Percentiles rank a stretch among this genome's conserved stretches.
Conservation (phyloP, 2,888 invertebrate genomes). For the Drosophila multiciliata region DNA sequence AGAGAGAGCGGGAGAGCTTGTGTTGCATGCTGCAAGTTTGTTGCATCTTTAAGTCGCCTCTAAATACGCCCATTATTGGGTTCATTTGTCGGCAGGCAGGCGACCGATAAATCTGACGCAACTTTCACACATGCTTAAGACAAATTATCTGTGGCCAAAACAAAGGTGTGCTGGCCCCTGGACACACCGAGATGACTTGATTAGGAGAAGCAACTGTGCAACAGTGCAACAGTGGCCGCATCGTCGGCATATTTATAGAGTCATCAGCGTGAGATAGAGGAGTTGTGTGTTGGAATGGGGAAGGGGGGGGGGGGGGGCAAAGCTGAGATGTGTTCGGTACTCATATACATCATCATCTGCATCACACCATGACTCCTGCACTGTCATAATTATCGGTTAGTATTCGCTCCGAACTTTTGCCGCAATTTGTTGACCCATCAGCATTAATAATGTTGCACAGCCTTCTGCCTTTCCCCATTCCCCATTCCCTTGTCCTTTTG, state of each 20-base stretch:
- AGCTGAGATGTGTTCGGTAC: constrained; percentile 9
- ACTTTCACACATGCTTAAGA: constrained; percentile 81
- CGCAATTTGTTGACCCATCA: constrained; percentile 78
- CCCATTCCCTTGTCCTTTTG: constrained; percentile 57
- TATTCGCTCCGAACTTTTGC: constrained; percentile 73
- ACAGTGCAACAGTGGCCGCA: constrained; percentile 27
- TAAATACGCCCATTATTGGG: constrained; percentile 65
- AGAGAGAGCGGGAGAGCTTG: constrained; percentile 27
- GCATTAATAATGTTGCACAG: constrained; percentile 60
- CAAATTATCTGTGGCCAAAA: constrained; percentile 69
- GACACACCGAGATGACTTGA: constrained; percentile 70
- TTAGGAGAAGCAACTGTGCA: constrained; percentile 57
- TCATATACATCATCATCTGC: constrained; percentile 73
- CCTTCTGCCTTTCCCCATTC: constrained; percentile 8
- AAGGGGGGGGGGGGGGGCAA: too few relatives aligned
- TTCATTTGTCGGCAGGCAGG: constrained; percentile 66
- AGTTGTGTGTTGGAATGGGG: too few relatives aligned
- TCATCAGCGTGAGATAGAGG: constrained; percentile 35
- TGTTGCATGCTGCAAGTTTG: constrained; percentile 32
- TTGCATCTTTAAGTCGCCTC: constrained; percentile 41
- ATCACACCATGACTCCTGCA: constrained; percentile 79
- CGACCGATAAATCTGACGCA: constrained; percentile 69
- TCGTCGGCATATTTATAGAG: constrained; percentile 60
- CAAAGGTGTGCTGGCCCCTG: constrained; percentile 54
- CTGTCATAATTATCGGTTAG: constrained; percentile 83